Base-by-base conservation (phyloP, 92 coral and sea anemone genomes). In the Galaxea fascicularis region DNA sequence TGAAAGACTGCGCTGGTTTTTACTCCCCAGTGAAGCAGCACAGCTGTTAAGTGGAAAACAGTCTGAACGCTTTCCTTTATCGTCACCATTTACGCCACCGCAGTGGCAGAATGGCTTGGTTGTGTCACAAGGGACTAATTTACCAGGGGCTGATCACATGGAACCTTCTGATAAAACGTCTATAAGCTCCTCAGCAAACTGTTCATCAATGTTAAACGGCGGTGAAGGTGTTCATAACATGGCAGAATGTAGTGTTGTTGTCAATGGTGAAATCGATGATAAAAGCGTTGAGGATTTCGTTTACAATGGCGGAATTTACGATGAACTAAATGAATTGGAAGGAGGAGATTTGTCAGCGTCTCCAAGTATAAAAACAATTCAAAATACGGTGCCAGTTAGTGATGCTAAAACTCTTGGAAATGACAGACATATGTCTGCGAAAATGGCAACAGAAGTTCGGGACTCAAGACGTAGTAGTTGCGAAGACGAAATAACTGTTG, bases 1-100 rank as follows among this genome's bases (percentile, higher is more conserved):
- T 18, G 99, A 97, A 74, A 83, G 67, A 53, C 73, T 87, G 15
- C 93, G 99, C 11, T 97, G 99, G 98, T 97, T 97, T 89, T 74
- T 97, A 49, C 89, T 97, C 7, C 99, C 98, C 18, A 97, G 98
- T 75, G 99, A 97, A 82, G 95, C 98, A 8, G 89, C 95, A 10
- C 90, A 71, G 25, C 51, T 94, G 56, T 77, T 97, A 20, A 65
- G 90, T n/a, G 87, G 90, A 11, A 89, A 91, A 80, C 47, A 86
- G 62, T 88, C 78, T 39, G 70, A 86, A 11, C 77, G 87, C 78
- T 84, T 87, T 84, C 95, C 99, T 14, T 76, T 79, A 65, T 28
- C 47, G n/a, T 86, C 93, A 17, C 98, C 99, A 17, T 97, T 97
- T 89, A 76, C 85, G 15, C 99, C 99, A 21, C 77, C 78, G 15